Base-by-base conservation (phyloP, 2,113 vertebrate genomes). In the Paracanthobrama guichenoti region DNA sequence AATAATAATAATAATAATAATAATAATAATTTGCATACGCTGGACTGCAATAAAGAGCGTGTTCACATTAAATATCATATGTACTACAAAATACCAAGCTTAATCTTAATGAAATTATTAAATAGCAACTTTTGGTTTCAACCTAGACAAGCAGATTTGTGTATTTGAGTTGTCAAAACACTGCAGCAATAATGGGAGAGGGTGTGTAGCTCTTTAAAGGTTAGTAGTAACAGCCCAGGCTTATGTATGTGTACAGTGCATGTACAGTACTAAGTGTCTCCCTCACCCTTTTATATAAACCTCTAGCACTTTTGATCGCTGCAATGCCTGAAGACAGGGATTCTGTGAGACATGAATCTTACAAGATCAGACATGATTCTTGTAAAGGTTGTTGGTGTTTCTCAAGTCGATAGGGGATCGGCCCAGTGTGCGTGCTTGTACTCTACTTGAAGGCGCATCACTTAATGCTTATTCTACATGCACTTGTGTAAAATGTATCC, bases 291-390 rank as follows among this genome's bases (percentile, higher is more conserved):
- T 83, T 76, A 48, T 9, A 64, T 67, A 83, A 71, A 44, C 11
- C 77, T 72, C 71, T 77, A 66, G 60, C 55, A 67, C 79, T 60
- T 75, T 67, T 69, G n/a, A 85, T 83, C 57, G 60, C 67, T 48
- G 39, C 76, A 74, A 79, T 71, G 79, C 83, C 67, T 81, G 50
- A 48, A 74, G 84, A 80, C 64, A 83, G 50, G 48, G 55, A 83
- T 82, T 81, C 20, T 67, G 75, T 6, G 48, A 79, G 78, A 67
- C 84, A 72, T 80, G 64, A 78, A 59, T 42, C 26, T 66, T 77
- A 76, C 87, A 86, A 77, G 87, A 86, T 64, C 28, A 53, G 77
- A 77, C 87, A 84, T 84, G 84, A 24, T 28, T 31, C 69, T 67
- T 46, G 82, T 57, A 83, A 79, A 74, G 20, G 42, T 35, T 59